These are phyloP conservation scores for Ecliptopera silaceata DNA, from an alignment of 2,888 invertebrate genomes.

Conservation along the genomic window DNA sequence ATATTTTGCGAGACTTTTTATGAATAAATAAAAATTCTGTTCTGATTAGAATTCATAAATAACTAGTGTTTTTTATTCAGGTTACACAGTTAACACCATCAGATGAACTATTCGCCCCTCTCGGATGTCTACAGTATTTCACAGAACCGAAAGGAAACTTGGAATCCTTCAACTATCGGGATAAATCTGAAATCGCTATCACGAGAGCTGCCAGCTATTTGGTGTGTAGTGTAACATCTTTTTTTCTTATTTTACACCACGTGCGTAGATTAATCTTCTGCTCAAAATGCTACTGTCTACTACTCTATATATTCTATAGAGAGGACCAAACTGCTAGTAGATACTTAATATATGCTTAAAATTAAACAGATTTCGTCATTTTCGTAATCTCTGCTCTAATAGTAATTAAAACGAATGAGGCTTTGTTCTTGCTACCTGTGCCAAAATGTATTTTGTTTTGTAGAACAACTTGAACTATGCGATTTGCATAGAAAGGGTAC, in stretches of 20 bases:
- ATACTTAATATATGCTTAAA: too few species aligned
- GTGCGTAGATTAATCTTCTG: too few species aligned
- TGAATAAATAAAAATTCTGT: too few species aligned
- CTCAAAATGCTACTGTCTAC: too few species aligned
- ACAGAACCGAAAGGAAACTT: constrained; percentile 83
- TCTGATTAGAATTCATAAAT: not conserved
- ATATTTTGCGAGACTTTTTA: too few species aligned
- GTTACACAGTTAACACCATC: constrained; percentile 66
- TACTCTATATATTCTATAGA: too few species aligned
- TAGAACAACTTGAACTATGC: constrained; percentile 91
- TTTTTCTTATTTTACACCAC: too few species aligned
- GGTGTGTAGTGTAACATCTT: constrained; percentile 61
- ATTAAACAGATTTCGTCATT: too few species aligned
- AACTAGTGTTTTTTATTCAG: constrained; percentile 46
- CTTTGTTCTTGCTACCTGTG: constrained; percentile 15
- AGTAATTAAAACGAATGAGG: not conserved
- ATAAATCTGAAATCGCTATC: constrained; percentile 79
- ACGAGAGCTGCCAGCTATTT: constrained; percentile 84
- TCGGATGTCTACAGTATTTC: constrained; percentile 87
- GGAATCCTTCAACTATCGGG: constrained; percentile 88
- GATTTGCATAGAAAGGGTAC: constrained; percentile 85
- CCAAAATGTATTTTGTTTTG: constrained; percentile 45
- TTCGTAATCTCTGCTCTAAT: not conserved
- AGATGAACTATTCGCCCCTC: constrained; percentile 72
- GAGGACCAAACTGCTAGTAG: too few species aligned